Base-by-base conservation (phyloP, 2,888 invertebrate genomes). In the Apamea sordens region DNA sequence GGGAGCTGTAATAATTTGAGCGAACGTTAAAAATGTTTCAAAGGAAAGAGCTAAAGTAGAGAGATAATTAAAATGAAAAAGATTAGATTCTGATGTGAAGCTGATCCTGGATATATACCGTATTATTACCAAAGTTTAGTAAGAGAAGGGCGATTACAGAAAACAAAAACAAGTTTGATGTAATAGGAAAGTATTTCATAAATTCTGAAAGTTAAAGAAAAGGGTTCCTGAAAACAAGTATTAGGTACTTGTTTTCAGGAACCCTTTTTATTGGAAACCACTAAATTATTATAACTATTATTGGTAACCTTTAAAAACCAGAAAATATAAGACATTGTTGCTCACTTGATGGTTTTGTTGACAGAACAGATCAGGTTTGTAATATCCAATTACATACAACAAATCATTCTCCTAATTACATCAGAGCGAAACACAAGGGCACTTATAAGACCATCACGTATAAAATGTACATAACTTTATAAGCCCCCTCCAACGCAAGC, bases 401-500 rank as follows among this genome's bases (percentile, higher is more conserved):
- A 41, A 56, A 44, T 32, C 13, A 32, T 36, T 67, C n/a, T 44
- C n/a, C n/a, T 44, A 65, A 65, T 76, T 56, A 36, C 5, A n/a
- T 36, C 36, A 56, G 50, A 69, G 24, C 50, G 7, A 41, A 53
- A 74, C 3, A 72, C 15, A 69, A 47, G 36, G 28, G 74, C 24
- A 47, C 50, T 75, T 72, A 73, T 73, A 83, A 76, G 47, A 53
- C 36, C 32, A 63, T 56, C 71, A 64, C 74, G 41, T 70, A 77
- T 64, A 70, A 76, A 69, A 73, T 75, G 73, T 78, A 71, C 73
- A 77, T 68, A 82, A 74, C n/a, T 41, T 47, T 61, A 76, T 67
- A 79, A 81, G 74, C 59, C 13, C 56, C n/a, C 63, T 73, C 70
- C 79, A 84, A 84, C 73, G 67, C 76, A 83, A 79, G 70, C 80